A percentile compares a stretch with the other conserved stretches of the same genome.
Conservation (phyloP, 2,113 vertebrate species). For the Budorcas taxicolor region DNA sequence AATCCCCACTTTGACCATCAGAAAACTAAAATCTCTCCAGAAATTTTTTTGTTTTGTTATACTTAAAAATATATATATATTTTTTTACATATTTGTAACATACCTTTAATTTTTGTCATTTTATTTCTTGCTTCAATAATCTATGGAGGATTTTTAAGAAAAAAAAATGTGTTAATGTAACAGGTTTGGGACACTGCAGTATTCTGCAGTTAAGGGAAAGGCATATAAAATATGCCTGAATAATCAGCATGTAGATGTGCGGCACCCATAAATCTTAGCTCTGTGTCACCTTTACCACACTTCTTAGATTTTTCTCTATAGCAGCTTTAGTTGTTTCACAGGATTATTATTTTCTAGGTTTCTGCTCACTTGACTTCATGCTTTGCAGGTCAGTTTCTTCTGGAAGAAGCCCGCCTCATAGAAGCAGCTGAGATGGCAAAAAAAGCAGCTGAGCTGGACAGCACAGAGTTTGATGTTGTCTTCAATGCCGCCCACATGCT, state of each 20-base stretch:
- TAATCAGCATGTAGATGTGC: not conserved
- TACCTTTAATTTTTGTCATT: not conserved
- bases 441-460: conserved; percentile 93
- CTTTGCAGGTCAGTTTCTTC: conserved; percentile 94
- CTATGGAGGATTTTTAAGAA: not conserved
- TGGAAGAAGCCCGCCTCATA: conserved; percentile 93
- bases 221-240: not conserved
- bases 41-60: not conserved
- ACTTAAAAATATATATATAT: not conserved
- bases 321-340: not conserved
- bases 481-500: conserved; percentile 99
- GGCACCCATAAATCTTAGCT: not conserved
- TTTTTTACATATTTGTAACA: not conserved
- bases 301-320: not conserved
- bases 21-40: not conserved
- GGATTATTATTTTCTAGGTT: not conserved
- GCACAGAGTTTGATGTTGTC: conserved; percentile 95
- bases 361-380: not conserved
- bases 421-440: conserved; percentile 99
- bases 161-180: not conserved
- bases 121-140: not conserved
- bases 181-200: not conserved
- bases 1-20: not conserved
- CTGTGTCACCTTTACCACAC: not conserved
- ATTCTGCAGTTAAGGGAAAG: not conserved